Evolutionary conservation across 2,888 invertebrate species (phyloP), one percentile per base, ranked within the genome.

Genomic region (Eupithecia exiguata): DNA sequence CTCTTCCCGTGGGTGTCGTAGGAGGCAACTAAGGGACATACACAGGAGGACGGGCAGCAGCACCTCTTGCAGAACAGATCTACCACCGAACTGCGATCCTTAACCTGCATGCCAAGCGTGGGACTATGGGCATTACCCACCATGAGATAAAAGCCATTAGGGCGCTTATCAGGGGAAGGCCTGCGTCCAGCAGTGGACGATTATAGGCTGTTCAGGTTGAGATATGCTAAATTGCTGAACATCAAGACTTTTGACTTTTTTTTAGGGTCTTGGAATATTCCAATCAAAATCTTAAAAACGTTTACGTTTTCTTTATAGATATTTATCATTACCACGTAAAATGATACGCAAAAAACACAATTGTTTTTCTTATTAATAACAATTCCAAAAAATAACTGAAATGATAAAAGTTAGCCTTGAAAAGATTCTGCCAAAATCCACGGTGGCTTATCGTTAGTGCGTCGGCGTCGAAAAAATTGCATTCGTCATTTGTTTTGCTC

Each of bases 401-500:
- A 5, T 53, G 53, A 53, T 53, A 53, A 53, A 49, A 3, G 5
- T 43, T 16, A 43, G 43, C 49, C 49, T 49, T 49, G 49, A 49
- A 49, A 53, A 9, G 10, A 53, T 53, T 53, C 38, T 35, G n/a
- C 65, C 18, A 40, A 65, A 40, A 66, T 40, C 38, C 18, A 65
- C n/a, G 21, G 21, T 68, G 38, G 53, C 49, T 38, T 72, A 71
- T 69, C 61, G 21, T 72, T 69, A 63, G 70, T 40, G 77, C 77
- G 79, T 66, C 72, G 63, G 49, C 69, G 73, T 58, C 70, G 77
- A 79, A 84, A 85, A 85, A 84, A 85, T 79, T 91, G 91, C 91
- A 92, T 84, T 88, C 85, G 89, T 89, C 88, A 90, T 87, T 85
- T 88, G 85, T 87, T 88, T 87, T 87, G 80, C 69, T 70, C 80